Evolutionary conservation across 2,113 vertebrate genomes (phyloP).

Genomic region (Scopus umbretta): DNA sequence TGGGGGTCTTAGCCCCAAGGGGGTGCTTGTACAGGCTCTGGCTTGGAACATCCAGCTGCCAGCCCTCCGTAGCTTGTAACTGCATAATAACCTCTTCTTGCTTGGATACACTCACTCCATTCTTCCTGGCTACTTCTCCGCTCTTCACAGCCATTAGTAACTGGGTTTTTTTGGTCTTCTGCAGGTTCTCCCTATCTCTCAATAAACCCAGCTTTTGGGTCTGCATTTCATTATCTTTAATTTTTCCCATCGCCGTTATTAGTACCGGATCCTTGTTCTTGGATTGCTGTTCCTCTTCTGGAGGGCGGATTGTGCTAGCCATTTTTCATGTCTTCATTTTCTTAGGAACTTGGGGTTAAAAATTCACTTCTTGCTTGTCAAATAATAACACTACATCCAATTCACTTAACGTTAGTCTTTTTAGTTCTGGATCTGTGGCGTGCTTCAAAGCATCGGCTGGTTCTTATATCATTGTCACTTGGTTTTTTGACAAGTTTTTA

Average conservation of each 20-base stretch:
- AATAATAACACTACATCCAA: not conserved
- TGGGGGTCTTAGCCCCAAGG: no score
- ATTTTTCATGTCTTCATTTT: not conserved
- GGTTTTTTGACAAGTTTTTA: not conserved
- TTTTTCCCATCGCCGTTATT: not conserved
- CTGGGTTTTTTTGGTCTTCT: not conserved
- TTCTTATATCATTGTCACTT: not conserved
- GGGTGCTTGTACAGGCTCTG: accelerated
- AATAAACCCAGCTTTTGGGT: not conserved
- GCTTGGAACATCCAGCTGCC: not conserved
- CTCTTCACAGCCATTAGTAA: not conserved
- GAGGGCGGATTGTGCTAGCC: not conserved
- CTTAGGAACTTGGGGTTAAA: not conserved
- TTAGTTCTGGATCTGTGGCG: not conserved
- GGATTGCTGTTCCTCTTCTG: not conserved
- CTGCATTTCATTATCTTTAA: not conserved
- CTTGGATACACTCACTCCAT: no score
- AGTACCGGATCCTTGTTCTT: not conserved
- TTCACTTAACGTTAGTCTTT: no score
- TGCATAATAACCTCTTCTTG: not conserved
- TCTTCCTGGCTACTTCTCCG: not conserved
- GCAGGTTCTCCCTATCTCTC: not conserved
- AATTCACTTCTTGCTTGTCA: not conserved
- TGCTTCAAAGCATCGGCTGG: not conserved
- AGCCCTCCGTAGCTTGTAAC: no score